These are phyloP conservation scores for Sebastes dallii DNA, from an alignment of 2,797 vertebrate genomes.

Conservation along the genomic window DNA sequence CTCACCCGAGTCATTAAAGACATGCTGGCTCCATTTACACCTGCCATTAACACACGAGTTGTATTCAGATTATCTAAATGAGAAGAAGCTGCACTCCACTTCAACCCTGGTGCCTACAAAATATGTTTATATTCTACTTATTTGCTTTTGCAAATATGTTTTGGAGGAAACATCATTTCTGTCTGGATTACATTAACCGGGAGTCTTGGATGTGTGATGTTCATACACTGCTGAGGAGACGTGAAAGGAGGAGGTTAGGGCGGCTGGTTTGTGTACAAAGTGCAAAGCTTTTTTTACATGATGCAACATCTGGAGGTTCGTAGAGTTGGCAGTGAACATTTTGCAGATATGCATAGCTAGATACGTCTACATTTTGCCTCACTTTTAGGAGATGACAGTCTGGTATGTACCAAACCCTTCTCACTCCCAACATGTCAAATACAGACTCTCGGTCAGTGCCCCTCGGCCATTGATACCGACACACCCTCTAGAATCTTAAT, in stretches of 20 bases:
- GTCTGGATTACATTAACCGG: not conserved
- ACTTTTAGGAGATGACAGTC: not conserved
- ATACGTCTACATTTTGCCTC: not conserved
- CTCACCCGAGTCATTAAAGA: constrained; percentile 20
- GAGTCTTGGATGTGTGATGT: too few species aligned
- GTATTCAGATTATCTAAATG: not conserved
- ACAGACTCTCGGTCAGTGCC: too few species aligned
- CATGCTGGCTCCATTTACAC: not conserved
- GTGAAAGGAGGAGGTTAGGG: not conserved
- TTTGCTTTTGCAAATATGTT: not conserved
- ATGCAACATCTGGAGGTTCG: not conserved
- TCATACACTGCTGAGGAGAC: not conserved
- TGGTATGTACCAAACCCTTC: not conserved
- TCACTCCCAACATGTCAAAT: too few species aligned
- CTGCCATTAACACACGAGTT: not conserved
- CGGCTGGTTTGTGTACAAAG: not conserved
- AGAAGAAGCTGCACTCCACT: not conserved
- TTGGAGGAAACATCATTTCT: not conserved
- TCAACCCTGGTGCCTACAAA: not conserved
- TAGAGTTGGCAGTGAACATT: not conserved
- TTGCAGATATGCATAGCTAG: not conserved
- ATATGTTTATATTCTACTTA: not conserved
- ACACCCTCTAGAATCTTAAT: too few species aligned
- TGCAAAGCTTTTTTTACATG: not conserved
- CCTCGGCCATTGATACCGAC: too few species aligned